Base-by-base conservation (phyloP, 2,888 invertebrate species). In the Brenthis ino region DNA sequence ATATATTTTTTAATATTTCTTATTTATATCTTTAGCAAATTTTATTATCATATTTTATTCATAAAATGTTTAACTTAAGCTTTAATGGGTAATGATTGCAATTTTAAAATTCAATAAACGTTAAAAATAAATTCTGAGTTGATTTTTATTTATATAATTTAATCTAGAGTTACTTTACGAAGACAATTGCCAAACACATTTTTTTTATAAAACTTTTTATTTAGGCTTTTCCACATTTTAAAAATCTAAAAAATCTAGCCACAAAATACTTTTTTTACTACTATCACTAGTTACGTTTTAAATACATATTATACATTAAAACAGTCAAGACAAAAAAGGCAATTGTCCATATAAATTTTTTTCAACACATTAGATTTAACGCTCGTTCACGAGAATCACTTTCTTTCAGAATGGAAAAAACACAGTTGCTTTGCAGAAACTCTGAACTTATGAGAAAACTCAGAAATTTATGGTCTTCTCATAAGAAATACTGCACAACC, bases 361-460 rank as follows among this genome's bases (percentile, higher is more conserved):
- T 37, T 14, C 16, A 58, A 68, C 54, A 66, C 67, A 60, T 53
- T 53, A 65, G 67, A 57, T 47, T 14, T 14, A 61, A 54, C 69
- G 53, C 64, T 65, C 63, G 67, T 76, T 77, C 76, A 68, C 72
- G 51, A 56, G 54, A 69, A 74, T 79, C 57, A 70, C 88, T 89
- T 77, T 80, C 78, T 94, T 94, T 85, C 94, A 95, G 95, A 94
- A 86, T 88, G 86, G 94, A 95, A 80, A 93, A 88, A 85, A 85
- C 90, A 82, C 93, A 93, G 83, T 92, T 95, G 88, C 93, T 93
- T 88, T 92, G 89, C 85, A 94, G 94, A 85, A 95, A 95, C 85
- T 87, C 89, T 79, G 94, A 94, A 79, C 91, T 95, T 81, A 93
- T 94, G 93, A 90, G 92, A 85, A 94, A 94, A 85, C 92, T 95